Evolutionary conservation across 1,140 invertebrate species (phyloP), one percentile per base, ranked within the genome.

Genomic region (Eumaeus atala): DNA sequence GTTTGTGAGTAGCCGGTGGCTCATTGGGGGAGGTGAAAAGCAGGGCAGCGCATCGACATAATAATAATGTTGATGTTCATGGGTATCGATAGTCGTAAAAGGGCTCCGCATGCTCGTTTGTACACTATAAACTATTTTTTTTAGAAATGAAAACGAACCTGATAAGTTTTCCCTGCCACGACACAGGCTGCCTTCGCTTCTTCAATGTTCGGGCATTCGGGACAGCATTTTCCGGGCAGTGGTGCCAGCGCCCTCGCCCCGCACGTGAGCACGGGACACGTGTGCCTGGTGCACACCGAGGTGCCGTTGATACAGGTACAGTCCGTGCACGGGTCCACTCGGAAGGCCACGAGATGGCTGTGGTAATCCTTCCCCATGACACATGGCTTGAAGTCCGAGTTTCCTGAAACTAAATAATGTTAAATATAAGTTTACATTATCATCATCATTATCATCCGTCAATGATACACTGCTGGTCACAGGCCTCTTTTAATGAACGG

Each of bases 231-330:
- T 8, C 91, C 92, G 0, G 90, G 89, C 1, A 83, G 70, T 7
- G 87, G 90, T 35, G 91, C 89, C 67, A 94, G 61, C 34, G 92
- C 89, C 40, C 94, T 91, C 0, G 91, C 89, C 0, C 92, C 89
- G 73, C 96, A 97, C 56, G 95, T 92, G 44, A 97, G 75, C 0
- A 95, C 91, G 0, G 95, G 95, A 72, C 96, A 97, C 0, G 93
- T 92, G 58, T 92, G 89, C 7, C 94, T 88, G 10, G 89, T 85
- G 81, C 96, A 98, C 11, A 94, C 87, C 0, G 92, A 91, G 0
- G 93, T 95, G 17, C 93, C 93, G 77, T 94, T 93, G 37, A 84
- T 56, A 70, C 96, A 98, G 1, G 89, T 91, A 80, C 96, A 98
- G 28, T 91, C 90, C 1, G 95, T 96, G 77, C 96, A 97, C 3